Base-by-base conservation (phyloP, 1,140 invertebrate species). In the Lepidurus couesii region DNA sequence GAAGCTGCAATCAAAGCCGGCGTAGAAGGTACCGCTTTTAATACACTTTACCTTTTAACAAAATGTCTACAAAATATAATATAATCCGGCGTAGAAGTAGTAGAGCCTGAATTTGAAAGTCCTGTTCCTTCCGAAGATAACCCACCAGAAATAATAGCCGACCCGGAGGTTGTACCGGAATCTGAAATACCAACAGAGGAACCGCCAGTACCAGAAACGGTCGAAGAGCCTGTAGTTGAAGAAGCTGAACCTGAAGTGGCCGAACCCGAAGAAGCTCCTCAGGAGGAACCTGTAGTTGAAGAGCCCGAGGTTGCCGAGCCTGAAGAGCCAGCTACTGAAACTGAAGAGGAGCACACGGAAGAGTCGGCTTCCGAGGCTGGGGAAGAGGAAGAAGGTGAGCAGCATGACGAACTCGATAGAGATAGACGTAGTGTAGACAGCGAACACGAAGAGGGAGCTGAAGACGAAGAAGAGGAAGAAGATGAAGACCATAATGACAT, bases 161-260 rank as follows among this genome's bases (percentile, higher is more conserved):
- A 47, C 34, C 34, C 34, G 45, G 53, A 65, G 21, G 13, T n/a
- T 7, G 7, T 65, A 13, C 53, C 87, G 90, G 83, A 90, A 89
- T 86, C 89, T 88, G 85, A 90, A 89, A 86, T 89, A 89, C 82
- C 82, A 84, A 24, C 79, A 78, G 82, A 80, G 82, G 83, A 81
- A 78, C 83, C 84, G 80, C 65, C 81, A 44, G 80, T 80, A 80
- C 78, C 78, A 26, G 73, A 73, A 79, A 75, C 45, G 45, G 77
- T 79, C 44, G 81, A 80, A 75, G 79, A 73, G 75, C 82, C 78
- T 73, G 82, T 79, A 78, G 82, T 82, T 74, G 79, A 77, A 77
- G 79, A 80, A 42, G 53, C 34, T 78, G 16, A 78, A 75, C 79
- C 81, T 77, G 79, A 84, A 78, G 85, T 86, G 73, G 82, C 45